Conservation (phyloP, 2,113 vertebrate genomes). For the Vanacampus margaritifer region DNA sequence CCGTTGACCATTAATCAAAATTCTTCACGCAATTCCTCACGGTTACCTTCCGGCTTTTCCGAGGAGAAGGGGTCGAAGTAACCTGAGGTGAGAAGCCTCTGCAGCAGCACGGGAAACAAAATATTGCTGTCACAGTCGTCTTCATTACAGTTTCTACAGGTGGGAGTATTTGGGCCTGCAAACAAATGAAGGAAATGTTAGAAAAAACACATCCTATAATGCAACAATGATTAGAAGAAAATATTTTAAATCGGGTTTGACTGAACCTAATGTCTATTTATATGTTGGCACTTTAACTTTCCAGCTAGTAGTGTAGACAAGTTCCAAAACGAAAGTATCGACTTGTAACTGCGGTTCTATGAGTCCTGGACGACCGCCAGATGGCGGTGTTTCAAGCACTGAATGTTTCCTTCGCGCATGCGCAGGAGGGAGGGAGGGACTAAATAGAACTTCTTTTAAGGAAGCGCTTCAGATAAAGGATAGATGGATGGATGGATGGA, state of each 20-base stretch:
- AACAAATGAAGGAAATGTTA: not conserved
- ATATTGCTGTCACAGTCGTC: constrained; percentile 48
- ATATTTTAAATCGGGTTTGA: not conserved
- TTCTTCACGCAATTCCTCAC: not conserved
- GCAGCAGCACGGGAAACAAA: constrained; percentile 40
- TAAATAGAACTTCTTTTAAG: no score
- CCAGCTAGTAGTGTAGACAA: no score
- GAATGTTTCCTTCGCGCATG: no score
- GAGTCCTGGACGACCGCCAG: no score
- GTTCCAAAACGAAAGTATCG: no score
- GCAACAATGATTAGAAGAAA: not conserved
- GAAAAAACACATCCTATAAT: not conserved
- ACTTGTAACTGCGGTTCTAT: no score
- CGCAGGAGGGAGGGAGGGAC: no score
- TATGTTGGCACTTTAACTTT: not conserved
- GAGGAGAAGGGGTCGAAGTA: constrained; percentile 54
- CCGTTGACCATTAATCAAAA: not conserved
- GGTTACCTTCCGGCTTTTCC: constrained; percentile 53
- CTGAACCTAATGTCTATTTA: not conserved
- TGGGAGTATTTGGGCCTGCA: constrained; percentile 38
- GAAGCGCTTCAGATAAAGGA: no score
- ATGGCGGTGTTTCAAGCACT: no score
- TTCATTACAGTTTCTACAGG: constrained; percentile 54
- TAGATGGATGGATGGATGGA: no score
- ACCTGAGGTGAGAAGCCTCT: constrained; percentile 57